These are phyloP conservation scores for Neodiprion lecontei DNA, from an alignment of 1,140 invertebrate genomes.

Conservation along the genomic window DNA sequence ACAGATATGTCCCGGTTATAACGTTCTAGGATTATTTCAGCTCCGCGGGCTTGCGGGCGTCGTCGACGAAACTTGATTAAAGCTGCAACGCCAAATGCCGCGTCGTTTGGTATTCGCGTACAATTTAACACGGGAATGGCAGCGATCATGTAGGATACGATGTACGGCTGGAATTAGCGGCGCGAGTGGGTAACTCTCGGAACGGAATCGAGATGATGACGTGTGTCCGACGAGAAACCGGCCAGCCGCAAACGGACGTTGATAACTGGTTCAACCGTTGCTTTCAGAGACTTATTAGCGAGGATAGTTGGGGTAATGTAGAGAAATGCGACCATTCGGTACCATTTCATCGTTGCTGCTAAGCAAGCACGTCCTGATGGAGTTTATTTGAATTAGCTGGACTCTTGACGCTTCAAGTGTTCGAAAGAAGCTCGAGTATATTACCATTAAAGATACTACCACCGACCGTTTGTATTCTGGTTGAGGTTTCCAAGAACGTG, in stretches of 20 bases:
- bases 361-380: constrained; percentile 33
- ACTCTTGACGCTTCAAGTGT: constrained; percentile 43
- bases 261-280: background rate
- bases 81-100: background rate
- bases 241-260: background rate
- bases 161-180: background rate
- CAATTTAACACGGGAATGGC: background rate
- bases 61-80: background rate
- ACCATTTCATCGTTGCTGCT: constrained; percentile 31
- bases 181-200: background rate
- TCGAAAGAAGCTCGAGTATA: constrained; percentile 36
- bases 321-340: constrained; percentile 28
- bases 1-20: constrained; percentile 1
- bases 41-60: background rate
- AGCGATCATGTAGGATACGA: background rate
- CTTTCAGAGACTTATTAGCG: background rate
- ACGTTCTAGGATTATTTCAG: background rate
- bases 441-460: constrained; percentile 46
- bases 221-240: too few relatives aligned
- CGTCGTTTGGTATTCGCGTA: background rate
- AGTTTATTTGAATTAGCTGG: constrained; percentile 54
- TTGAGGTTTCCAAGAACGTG: constrained; percentile 50
- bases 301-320: background rate
- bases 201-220: background rate
- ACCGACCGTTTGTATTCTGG: constrained; percentile 47